These are phyloP conservation scores for Drosophila paranaensis DNA, from an alignment of 2,888 invertebrate genomes.

Conservation along the genomic window DNA sequence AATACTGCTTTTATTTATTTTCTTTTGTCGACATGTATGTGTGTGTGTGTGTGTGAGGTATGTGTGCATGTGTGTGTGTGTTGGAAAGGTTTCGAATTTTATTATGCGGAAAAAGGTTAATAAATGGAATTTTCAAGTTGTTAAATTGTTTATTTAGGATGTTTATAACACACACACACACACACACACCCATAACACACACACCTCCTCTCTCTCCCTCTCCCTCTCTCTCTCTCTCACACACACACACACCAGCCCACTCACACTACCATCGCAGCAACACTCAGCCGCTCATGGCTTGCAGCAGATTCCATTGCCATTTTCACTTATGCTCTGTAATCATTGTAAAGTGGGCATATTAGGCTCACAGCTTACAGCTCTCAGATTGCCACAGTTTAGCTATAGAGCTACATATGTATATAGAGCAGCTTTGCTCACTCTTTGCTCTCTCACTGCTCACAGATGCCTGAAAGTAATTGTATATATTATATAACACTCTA, in stretches of 20 bases:
- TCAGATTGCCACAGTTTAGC: neutral
- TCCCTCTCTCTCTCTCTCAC: neutral
- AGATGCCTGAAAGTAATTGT: neutral
- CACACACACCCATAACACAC: conserved; percentile 1
- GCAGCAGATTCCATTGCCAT: conserved; percentile 52
- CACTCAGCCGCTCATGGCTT: conserved; percentile 24
- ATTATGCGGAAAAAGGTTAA: conserved; percentile 74
- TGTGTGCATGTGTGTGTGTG: conserved; percentile 11
- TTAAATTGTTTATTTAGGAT: conserved; percentile 76
- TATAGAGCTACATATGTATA: too few species aligned
- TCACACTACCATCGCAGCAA: neutral
- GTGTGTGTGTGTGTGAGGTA: conserved; percentile 5
- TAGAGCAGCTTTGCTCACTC: neutral
- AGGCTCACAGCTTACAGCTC: too few species aligned
- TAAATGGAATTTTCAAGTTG: conserved; percentile 75
- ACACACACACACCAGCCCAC: neutral
- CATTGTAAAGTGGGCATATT: neutral
- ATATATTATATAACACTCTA: accelerated
- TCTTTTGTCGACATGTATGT: neutral
- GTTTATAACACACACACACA: conserved; percentile 19
- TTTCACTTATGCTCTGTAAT: neutral
- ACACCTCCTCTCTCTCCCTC: neutral
- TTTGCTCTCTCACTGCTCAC: neutral
- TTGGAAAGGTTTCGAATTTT: conserved; percentile 62
- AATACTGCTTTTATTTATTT: conserved; percentile 23